These are phyloP conservation scores for Ectobius pallidus DNA, from an alignment of 2,888 invertebrate species.

Conservation along the genomic window DNA sequence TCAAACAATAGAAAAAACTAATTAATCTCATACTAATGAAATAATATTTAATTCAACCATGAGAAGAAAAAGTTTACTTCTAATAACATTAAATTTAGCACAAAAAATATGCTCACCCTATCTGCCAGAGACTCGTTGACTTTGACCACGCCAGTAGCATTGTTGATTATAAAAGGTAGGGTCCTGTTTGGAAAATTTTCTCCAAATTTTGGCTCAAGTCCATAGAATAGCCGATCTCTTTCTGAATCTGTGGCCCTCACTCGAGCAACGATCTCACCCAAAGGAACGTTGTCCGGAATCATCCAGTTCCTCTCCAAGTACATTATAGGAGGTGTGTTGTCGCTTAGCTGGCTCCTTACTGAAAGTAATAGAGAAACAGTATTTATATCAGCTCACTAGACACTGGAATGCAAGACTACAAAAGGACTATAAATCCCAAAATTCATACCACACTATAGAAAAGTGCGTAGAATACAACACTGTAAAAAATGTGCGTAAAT, in stretches of 20 bases:
- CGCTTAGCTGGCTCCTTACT: constrained; percentile 60
- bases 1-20: no score
- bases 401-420: no score
- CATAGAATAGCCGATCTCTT: constrained; percentile 67
- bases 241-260: constrained; percentile 72
- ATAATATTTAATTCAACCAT: no score
- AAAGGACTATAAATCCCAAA: no score
- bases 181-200: background rate
- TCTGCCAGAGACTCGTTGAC: constrained; percentile 78
- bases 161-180: constrained; percentile 79
- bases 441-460: no score
- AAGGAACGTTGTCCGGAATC: constrained; percentile 70
- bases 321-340: constrained; percentile 59
- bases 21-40: no score
- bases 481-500: no score
- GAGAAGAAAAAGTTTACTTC: no score
- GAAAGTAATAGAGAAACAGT: constrained; percentile 40
- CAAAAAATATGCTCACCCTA: constrained; percentile 73
- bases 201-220: constrained; percentile 63
- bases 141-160: constrained; percentile 74
- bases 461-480: no score
- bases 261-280: constrained; percentile 74
- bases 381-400: no score
- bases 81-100: no score
- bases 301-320: constrained; percentile 68